Evolutionary conservation across 2,888 invertebrate species (phyloP).

Genomic region (Sinohyriopsis cumingii): DNA sequence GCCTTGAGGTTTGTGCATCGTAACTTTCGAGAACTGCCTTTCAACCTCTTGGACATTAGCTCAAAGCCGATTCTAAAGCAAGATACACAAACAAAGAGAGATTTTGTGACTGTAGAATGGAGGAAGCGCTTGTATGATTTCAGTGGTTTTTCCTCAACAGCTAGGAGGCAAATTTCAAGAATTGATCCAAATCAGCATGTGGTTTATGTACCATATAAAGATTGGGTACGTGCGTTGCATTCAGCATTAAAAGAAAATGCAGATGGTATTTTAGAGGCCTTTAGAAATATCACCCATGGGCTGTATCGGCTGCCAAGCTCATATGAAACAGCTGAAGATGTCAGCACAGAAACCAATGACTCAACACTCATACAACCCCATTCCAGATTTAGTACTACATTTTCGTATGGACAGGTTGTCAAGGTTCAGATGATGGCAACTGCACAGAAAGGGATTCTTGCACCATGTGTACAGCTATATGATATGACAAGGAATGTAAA

Average conservation of each 20-base stretch:
- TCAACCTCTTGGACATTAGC: constrained; percentile 35
- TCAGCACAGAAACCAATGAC: constrained; percentile 23
- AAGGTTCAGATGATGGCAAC: constrained; percentile 39
- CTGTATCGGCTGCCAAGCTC: too few relatives aligned
- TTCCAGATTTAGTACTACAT: constrained; percentile 38
- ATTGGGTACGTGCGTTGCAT: too few relatives aligned
- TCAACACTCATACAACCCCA: constrained; percentile 17
- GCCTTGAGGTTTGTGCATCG: constrained; percentile 27
- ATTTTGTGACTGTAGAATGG: constrained; percentile 38
- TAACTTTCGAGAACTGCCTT: constrained; percentile 28
- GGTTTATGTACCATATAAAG: too few relatives aligned
- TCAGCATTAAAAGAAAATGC: too few relatives aligned
- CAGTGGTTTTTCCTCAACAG: constrained; percentile 2
- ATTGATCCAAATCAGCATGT: too few relatives aligned
- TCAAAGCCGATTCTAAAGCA: constrained; percentile 30
- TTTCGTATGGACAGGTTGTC: constrained; percentile 33
- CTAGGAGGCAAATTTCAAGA: too few relatives aligned
- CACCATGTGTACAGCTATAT: constrained; percentile 35
- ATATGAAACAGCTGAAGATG: constrained; percentile 12
- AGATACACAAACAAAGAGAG: constrained; percentile 9
- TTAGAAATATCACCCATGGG: too few relatives aligned
- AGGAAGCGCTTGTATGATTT: constrained; percentile 34
- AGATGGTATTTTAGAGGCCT: too few relatives aligned
- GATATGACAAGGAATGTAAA: constrained; percentile 40
- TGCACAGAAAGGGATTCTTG: constrained; percentile 31